Percentiles rank a stretch among this genome's conserved stretches.
phyloP scores from a whole-genome alignment of 2,888 invertebrate genomes.

The Drosophila subsilvestris region DNA sequence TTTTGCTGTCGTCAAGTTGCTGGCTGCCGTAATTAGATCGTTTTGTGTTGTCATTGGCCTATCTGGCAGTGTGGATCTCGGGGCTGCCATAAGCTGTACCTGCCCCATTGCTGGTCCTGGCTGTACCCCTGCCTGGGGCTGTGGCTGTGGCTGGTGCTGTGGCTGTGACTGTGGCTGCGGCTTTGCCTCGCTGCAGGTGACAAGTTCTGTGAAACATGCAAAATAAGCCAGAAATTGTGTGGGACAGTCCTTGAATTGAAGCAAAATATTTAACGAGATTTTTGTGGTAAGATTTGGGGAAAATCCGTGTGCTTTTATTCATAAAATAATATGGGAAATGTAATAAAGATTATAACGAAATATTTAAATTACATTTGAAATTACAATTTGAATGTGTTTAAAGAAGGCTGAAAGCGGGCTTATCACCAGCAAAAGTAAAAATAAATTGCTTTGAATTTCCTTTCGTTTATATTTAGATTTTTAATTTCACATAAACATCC shows the following conservation, averaged over 20 bases:
- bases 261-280: constrained; percentile 2
- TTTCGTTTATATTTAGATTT: background rate
- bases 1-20: constrained; percentile 63
- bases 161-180: constrained; percentile 1
- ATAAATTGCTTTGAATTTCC: background rate
- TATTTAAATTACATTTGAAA: background rate
- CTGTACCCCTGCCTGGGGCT: constrained; percentile 16
- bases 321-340: background rate
- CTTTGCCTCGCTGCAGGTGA: constrained; percentile 64
- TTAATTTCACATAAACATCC: background rate
- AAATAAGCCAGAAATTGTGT: constrained; percentile 22
- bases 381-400: background rate
- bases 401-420: background rate
- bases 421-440: background rate
- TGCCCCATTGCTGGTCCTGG: background rate
- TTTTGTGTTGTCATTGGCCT: constrained; percentile 75
- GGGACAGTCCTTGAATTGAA: constrained; percentile 24
- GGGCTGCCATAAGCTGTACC: constrained; percentile 53
- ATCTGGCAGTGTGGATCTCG: constrained; percentile 76
- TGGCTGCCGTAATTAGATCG: constrained; percentile 74
- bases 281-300: background rate
- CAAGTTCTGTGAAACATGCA: constrained; percentile 56
- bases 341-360: background rate
- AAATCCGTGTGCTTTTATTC: background rate
- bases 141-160: constrained; percentile 3